Evolutionary conservation across 2,113 vertebrate genomes (phyloP), one percentile per base, ranked within the genome.

Genomic region (Brachyhypopomus occidentalis): DNA sequence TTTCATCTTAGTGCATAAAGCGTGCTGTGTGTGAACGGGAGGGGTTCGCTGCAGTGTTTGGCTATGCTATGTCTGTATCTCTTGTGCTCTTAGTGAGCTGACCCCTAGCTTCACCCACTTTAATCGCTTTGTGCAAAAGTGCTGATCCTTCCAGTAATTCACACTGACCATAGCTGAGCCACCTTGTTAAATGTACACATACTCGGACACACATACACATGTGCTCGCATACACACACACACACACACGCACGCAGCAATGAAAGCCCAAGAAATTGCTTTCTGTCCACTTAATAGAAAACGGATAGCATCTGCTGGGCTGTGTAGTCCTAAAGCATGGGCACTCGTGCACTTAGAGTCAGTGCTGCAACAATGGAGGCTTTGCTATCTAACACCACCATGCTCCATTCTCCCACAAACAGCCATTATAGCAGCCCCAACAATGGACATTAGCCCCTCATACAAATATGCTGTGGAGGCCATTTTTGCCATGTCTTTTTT

Each of bases 271-370:
- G 86, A 89, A 89, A 87, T 86, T 81, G 86, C 84, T 84, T 89
- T 89, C 83, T 84, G 79, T 84, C 84, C 59, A 73, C 81, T 82
- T 86, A 85, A 89, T 89, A 87, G 84, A 87, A 89, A 86, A 78
- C 41, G 84, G 84, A 84, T 88, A 82, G 81, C 80, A 83, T 85
- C 82, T 82, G 79, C 79, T 77, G 22, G 71, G 74, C 84, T 82
- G 80, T 78, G 79, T 77, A 72, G 69, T 79, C 41, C 22, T 30
- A 56, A 67, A 80, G 74, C 83, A 69, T 64, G 20, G 0, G 52
- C 38, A 30, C 41, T 59, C 36, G 12, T 52, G 34, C 69, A 80
- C 73, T 77, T 72, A 34, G 27, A 59, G 73, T 72, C 52, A 55
- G 38, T 62, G 45, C 67, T 34, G 67, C 62, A 72, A 77, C 77